phyloP scores from a whole-genome alignment of 2,797 vertebrate species.

The Gallinago nigripennis region DNA sequence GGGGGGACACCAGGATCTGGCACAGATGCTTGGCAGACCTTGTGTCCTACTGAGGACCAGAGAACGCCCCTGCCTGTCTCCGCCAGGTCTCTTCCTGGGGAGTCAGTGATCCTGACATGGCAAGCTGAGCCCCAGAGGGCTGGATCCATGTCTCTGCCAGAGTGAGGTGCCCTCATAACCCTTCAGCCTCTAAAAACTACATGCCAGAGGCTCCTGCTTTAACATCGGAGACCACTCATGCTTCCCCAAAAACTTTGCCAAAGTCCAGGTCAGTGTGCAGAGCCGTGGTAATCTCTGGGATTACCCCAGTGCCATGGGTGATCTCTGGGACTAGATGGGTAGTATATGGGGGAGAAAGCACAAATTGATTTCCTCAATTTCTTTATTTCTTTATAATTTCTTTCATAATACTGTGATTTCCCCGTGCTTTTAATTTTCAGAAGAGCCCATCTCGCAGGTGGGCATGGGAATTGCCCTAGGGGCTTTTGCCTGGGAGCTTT shows the following conservation, averaged over 20 bases:
- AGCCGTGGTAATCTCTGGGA: neutral
- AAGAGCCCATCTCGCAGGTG: neutral
- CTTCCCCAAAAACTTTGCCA: neutral
- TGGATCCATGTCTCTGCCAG: neutral
- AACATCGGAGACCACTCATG: neutral
- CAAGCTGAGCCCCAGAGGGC: neutral
- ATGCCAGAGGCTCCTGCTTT: neutral
- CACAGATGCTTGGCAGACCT: neutral
- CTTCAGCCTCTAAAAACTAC: neutral
- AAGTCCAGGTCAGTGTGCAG: neutral
- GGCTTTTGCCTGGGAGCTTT: neutral
- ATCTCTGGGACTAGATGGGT: neutral
- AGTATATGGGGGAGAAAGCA: neutral
- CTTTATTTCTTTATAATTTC: neutral
- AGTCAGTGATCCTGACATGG: accelerated
- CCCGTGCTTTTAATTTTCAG: neutral
- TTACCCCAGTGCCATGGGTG: accelerated
- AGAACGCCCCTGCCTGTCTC: neutral
- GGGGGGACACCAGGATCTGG: accelerated
- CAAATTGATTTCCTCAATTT: neutral
- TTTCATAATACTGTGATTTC: neutral
- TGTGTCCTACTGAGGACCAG: accelerated
- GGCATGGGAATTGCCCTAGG: neutral
- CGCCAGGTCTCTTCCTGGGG: neutral
- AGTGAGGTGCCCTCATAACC: neutral